Conservation (phyloP, 2,797 vertebrate species). For the Chrysocyon brachyurus region DNA sequence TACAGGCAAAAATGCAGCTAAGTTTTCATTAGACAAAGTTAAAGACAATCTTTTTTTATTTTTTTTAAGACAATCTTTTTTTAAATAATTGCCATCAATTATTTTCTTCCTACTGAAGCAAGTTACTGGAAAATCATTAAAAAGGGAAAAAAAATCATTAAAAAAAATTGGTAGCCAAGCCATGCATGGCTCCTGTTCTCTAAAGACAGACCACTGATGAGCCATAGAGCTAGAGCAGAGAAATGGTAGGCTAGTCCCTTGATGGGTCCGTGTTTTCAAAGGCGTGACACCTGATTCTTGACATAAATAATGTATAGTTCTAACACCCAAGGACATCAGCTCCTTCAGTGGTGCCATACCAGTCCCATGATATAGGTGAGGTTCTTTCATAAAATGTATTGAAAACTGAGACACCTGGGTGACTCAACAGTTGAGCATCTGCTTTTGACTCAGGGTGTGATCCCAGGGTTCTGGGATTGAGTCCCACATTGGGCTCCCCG, state of each 20-base stretch:
- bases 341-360: background rate
- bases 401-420: background rate
- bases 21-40: constrained; percentile 39
- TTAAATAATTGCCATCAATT: background rate
- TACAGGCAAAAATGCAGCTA: constrained; percentile 38
- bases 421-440: background rate
- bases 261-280: background rate
- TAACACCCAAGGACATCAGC: background rate
- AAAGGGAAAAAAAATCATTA: background rate
- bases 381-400: background rate
- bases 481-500: too few species aligned
- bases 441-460: background rate
- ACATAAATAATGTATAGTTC: background rate
- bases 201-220: background rate
- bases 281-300: background rate
- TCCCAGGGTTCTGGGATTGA: background rate
- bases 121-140: constrained; percentile 7
- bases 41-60: background rate
- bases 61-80: background rate
- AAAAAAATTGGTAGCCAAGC: background rate
- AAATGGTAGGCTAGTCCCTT: background rate
- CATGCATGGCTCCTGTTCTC: background rate
- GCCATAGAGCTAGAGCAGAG: background rate
- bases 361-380: background rate
- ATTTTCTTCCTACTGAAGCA: background rate